Evolutionary conservation across 2,113 vertebrate species (phyloP).

Genomic region (Sinocyclocheilus maitianheensis): DNA sequence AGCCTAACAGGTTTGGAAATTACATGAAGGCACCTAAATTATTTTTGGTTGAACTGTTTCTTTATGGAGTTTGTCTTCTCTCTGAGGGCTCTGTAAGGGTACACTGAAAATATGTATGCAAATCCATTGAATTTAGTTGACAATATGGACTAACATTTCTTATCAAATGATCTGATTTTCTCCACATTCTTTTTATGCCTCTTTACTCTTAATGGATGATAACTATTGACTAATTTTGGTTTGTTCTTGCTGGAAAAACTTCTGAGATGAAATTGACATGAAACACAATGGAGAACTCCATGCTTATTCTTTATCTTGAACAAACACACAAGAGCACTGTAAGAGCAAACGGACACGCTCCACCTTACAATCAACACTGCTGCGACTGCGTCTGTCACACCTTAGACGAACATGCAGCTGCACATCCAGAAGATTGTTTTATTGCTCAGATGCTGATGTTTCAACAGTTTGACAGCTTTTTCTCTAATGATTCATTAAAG

Average conservation of each 20-base stretch:
- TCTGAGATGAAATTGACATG: background rate
- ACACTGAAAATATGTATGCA: background rate
- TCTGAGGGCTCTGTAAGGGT: background rate
- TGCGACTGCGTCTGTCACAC: background rate
- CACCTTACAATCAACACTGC: background rate
- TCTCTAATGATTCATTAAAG: background rate
- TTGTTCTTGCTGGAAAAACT: background rate
- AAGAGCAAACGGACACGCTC: background rate
- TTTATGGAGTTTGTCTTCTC: background rate
- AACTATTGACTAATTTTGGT: background rate
- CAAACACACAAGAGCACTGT: background rate
- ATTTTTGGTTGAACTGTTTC: background rate
- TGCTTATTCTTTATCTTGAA: background rate
- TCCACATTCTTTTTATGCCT: background rate
- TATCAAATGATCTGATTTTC: background rate
- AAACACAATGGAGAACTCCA: background rate
- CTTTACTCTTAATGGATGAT: background rate
- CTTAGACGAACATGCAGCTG: background rate
- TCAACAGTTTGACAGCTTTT: background rate
- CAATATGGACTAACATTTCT: background rate
- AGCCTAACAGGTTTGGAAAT: background rate
- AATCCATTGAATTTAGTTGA: background rate
- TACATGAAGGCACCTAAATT: background rate
- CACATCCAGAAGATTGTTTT: background rate
- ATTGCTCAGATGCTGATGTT: background rate